These are phyloP conservation scores for Odontophorus gujanensis DNA, from an alignment of 2,113 vertebrate species.

Conservation along the genomic window DNA sequence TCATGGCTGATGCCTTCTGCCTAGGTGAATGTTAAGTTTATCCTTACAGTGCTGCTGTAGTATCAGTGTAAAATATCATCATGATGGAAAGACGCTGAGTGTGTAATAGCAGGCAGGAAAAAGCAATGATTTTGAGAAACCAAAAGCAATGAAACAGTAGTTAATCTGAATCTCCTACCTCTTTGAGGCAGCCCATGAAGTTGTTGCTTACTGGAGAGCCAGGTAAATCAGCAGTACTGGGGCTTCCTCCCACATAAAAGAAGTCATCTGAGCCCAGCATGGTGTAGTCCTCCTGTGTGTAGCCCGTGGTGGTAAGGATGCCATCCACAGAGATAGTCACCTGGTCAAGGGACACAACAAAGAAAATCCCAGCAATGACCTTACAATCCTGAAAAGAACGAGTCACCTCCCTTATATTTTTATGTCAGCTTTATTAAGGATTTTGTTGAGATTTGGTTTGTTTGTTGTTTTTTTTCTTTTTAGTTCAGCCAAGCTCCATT, in stretches of 20 bases:
- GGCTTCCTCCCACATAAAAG: slow-evolving; percentile 98
- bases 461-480: slow-evolving; percentile 43
- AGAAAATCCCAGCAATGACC: slow-evolving; percentile 88
- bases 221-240: slow-evolving; percentile 95
- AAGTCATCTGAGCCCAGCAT: slow-evolving; percentile 99
- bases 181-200: slow-evolving; percentile 98
- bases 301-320: slow-evolving; percentile 97
- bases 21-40: background rate
- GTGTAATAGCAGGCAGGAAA: background rate
- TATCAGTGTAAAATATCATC: background rate
- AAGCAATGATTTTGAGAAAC: background rate
- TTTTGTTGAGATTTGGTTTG: slow-evolving; percentile 68
- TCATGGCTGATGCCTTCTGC: background rate
- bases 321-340: slow-evolving; percentile 98
- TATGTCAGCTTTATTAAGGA: slow-evolving; percentile 61
- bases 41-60: background rate
- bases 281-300: slow-evolving; percentile 99
- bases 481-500: slow-evolving; percentile 77
- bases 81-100: background rate
- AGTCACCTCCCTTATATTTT: slow-evolving; percentile 69
- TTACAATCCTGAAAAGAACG: slow-evolving; percentile 52
- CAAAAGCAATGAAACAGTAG: background rate
- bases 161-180: slow-evolving; percentile 80
- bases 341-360: slow-evolving; percentile 85
- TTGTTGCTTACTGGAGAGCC: slow-evolving; percentile 99